Conservation (phyloP, 2,888 invertebrate species). For the Agonopterix alstromeriana region DNA sequence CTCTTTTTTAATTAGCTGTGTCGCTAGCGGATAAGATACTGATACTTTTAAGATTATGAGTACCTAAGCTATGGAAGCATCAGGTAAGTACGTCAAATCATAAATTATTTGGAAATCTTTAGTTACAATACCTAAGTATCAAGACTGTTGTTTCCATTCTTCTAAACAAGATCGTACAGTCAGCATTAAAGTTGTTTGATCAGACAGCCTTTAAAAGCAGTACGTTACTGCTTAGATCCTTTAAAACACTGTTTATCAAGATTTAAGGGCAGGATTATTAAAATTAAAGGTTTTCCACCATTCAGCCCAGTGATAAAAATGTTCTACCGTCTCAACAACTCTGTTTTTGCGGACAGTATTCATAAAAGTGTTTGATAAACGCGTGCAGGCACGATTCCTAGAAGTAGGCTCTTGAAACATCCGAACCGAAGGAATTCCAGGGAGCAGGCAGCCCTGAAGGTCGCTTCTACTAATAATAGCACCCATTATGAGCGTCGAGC, state of each 20-base stretch:
- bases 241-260: no score
- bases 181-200: not conserved
- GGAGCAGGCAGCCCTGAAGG: constrained; percentile 50
- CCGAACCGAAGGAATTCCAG: constrained; percentile 44
- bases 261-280: no score
- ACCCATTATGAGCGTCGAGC: constrained; percentile 33
- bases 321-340: constrained; percentile 30
- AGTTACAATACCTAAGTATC: not conserved
- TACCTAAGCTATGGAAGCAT: no score
- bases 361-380: constrained; percentile 56
- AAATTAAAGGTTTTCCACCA: no score
- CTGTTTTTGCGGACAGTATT: constrained; percentile 6
- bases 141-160: constrained; percentile 1
- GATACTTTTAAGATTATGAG: no score
- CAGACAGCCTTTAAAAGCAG: not conserved
- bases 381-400: constrained; percentile 48
- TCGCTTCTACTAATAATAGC: constrained; percentile 48
- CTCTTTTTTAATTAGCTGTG: no score
- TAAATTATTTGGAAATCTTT: no score
- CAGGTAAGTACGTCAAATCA: no score
- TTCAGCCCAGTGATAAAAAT: no score
- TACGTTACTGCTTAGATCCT: no score
- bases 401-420: constrained; percentile 55
- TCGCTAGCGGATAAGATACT: no score
- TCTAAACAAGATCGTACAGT: not conserved